A percentile compares a stretch with the other conserved stretches of the same genome.
Conservation (phyloP, 2,113 vertebrate genomes). For the Alosa alosa region DNA sequence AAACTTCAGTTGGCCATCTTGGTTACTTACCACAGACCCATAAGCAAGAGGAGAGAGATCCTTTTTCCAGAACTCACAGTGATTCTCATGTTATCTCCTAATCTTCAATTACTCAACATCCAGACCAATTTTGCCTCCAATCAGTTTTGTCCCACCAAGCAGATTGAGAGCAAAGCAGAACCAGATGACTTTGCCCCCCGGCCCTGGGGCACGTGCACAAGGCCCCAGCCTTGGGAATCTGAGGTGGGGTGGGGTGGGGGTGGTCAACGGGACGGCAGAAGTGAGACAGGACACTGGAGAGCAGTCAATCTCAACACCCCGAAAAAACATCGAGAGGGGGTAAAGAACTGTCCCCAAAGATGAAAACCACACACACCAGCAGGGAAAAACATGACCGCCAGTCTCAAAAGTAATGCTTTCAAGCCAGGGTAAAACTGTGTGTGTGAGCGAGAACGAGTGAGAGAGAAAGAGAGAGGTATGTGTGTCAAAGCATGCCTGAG, state of each 20-base stretch:
- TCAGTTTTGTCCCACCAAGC: conserved; percentile 57
- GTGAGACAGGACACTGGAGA: conserved; percentile 9
- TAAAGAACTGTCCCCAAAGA: background rate
- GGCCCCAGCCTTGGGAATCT: conserved; percentile 15
- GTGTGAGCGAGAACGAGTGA: background rate
- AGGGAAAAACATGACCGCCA: background rate
- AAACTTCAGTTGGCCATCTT: background rate
- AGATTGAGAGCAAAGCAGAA: conserved; percentile 57
- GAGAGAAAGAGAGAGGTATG: background rate
- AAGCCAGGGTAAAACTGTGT: background rate
- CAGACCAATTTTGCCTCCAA: conserved; percentile 60
- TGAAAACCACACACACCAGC: background rate
- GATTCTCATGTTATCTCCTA: conserved; percentile 60
- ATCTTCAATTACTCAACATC: conserved; percentile 68
- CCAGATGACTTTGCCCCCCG: conserved; percentile 58
- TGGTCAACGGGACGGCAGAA: background rate
- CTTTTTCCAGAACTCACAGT: conserved; percentile 51
- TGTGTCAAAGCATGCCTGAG: background rate
- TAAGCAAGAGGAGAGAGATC: conserved; percentile 27
- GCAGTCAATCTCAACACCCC: conserved; percentile 14
- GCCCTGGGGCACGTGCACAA: conserved; percentile 27
- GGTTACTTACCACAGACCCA: background rate
- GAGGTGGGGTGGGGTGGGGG: too few species aligned
- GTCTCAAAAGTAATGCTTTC: background rate
- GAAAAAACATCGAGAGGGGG: background rate